Conservation (phyloP, 2,797 vertebrate genomes). For the Cryptoprocta ferox region DNA sequence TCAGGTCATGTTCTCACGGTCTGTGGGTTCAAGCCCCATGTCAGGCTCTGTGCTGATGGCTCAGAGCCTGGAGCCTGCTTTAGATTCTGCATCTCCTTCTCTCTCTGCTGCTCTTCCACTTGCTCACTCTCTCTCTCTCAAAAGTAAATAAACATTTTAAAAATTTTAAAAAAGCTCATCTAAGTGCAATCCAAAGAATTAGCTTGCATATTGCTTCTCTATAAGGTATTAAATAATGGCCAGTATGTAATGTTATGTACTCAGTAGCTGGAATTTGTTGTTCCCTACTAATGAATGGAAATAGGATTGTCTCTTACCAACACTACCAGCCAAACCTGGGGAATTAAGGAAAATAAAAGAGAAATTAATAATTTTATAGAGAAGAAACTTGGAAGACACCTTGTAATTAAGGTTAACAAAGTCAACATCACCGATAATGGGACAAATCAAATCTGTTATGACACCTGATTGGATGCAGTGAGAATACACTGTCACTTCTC, state of each 20-base stretch:
- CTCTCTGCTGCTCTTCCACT: no score
- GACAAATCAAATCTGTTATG: neutral
- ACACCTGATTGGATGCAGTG: neutral
- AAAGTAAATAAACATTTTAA: no score
- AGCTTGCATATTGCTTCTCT: neutral
- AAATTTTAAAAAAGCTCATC: no score
- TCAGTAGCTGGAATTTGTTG: neutral
- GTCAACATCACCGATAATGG: neutral
- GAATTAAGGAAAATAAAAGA: neutral
- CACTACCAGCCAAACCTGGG: neutral
- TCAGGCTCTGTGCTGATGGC: no score
- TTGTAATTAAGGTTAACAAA: neutral
- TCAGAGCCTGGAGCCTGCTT: no score
- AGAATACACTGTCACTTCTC: neutral
- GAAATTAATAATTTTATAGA: neutral
- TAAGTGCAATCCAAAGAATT: neutral
- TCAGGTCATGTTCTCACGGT: no score
- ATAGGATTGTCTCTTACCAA: neutral
- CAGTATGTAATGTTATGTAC: neutral
- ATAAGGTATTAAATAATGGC: neutral
- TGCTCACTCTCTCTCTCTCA: no score
- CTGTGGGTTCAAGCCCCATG: no score
- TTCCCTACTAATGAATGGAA: neutral
- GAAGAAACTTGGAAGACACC: neutral
- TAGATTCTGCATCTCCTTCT: no score